Conservation (phyloP, 2,797 vertebrate species). For the Tragelaphus eurycerus region DNA sequence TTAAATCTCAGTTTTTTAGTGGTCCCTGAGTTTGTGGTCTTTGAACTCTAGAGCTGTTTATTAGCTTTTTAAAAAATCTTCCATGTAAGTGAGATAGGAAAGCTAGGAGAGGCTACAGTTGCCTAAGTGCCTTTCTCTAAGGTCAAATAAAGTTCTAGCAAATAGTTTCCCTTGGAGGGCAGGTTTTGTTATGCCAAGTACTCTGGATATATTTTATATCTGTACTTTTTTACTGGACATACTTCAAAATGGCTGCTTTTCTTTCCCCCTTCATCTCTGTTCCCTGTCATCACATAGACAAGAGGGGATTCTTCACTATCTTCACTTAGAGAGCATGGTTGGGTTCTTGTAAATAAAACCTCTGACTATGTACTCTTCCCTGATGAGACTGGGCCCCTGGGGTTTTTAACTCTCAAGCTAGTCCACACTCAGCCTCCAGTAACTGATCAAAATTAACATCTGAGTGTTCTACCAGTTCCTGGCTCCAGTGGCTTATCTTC, state of each 20-base stretch:
- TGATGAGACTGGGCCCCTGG: too few species aligned
- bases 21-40: not conserved
- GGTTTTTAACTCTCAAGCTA: not conserved
- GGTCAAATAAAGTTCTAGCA: not conserved
- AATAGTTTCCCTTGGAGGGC: not conserved
- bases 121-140: not conserved
- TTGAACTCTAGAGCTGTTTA: not conserved
- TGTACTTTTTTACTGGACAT: not conserved
- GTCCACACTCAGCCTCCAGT: not conserved
- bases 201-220: not conserved
- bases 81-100: not conserved
- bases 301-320: not conserved
- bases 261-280: not conserved
- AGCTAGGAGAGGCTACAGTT: not conserved
- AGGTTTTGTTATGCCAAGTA: not conserved
- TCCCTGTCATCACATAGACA: not conserved
- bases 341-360: not conserved
- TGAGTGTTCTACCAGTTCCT: not conserved
- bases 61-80: not conserved
- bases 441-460: not conserved
- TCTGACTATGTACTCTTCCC: not conserved
- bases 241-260: not conserved
- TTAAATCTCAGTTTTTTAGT: not conserved
- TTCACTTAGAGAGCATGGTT: not conserved
- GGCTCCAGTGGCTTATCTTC: not conserved